A percentile compares a stretch with the other conserved stretches of the same genome.
phyloP scores from a whole-genome alignment of 2,113 vertebrate species.

The Hydrolagus affinis region DNA sequence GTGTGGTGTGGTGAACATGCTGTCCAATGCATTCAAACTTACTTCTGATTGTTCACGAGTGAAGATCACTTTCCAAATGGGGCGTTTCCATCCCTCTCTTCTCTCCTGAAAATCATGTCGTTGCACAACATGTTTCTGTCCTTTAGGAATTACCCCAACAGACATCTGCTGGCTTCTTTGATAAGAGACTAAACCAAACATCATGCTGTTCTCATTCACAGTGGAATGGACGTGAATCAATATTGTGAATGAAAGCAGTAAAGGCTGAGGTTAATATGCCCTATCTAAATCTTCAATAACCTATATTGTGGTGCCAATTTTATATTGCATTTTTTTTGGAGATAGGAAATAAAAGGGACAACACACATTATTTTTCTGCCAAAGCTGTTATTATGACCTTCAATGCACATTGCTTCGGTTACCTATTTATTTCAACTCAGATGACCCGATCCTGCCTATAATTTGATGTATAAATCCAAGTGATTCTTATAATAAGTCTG shows the following conservation, averaged over 20 bases:
- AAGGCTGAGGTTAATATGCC: background rate
- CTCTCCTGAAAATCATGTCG: background rate
- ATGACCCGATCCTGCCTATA: background rate
- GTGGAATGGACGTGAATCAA: background rate
- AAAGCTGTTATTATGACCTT: background rate
- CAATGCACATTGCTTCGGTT: background rate
- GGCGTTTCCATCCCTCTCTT: background rate
- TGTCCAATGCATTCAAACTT: background rate
- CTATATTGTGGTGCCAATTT: background rate
- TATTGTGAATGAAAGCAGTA: background rate
- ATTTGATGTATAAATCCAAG: background rate
- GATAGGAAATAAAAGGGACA: constrained; percentile 4
- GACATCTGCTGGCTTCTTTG: constrained; percentile 12
- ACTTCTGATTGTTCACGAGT: background rate
- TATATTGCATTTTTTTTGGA: background rate
- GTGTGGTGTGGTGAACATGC: background rate
- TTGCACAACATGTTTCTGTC: background rate
- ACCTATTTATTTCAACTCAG: background rate
- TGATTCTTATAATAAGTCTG: background rate
- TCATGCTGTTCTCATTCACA: background rate
- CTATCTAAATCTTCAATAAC: background rate
- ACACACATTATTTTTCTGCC: background rate
- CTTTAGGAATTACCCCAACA: background rate
- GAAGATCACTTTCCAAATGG: constrained; percentile 8
- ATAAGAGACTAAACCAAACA: background rate